Conservation (phyloP, 2,113 vertebrate genomes). For the Lophochroa leadbeateri region DNA sequence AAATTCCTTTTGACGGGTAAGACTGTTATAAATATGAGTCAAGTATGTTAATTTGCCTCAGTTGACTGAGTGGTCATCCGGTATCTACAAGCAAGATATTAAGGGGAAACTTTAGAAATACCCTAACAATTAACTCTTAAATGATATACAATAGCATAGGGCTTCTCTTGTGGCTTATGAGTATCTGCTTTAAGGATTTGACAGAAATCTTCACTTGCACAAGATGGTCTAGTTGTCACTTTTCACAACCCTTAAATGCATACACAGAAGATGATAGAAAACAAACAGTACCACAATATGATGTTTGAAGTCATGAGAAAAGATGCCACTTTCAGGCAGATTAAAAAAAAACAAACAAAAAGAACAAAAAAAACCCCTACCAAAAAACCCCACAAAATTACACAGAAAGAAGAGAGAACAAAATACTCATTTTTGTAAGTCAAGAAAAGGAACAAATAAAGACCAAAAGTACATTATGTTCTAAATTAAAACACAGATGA, state of each 20-base stretch:
- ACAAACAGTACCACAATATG: neutral
- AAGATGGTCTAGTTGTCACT: neutral
- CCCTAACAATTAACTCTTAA: neutral
- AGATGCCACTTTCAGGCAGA: neutral
- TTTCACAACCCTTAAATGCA: neutral
- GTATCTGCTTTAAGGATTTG: neutral
- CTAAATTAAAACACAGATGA: constrained; percentile 22
- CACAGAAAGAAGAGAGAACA: neutral
- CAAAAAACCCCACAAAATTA: neutral
- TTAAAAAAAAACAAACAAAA: fast-evolving
- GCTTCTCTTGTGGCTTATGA: neutral
- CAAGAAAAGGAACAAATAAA: neutral
- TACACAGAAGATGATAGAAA: neutral
- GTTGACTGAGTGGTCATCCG: neutral
- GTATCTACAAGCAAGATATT: neutral
- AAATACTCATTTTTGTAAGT: neutral
- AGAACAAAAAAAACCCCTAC: neutral
- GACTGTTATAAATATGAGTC: neutral
- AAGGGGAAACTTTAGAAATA: neutral
- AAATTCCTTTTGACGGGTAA: neutral
- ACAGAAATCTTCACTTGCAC: neutral
- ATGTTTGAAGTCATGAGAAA: neutral
- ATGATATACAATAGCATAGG: neutral
- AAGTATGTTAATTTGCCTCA: neutral
- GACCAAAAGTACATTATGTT: neutral